These are phyloP conservation scores for Gallinago jamesoni DNA, from an alignment of 2,113 vertebrate species.

Conservation along the genomic window DNA sequence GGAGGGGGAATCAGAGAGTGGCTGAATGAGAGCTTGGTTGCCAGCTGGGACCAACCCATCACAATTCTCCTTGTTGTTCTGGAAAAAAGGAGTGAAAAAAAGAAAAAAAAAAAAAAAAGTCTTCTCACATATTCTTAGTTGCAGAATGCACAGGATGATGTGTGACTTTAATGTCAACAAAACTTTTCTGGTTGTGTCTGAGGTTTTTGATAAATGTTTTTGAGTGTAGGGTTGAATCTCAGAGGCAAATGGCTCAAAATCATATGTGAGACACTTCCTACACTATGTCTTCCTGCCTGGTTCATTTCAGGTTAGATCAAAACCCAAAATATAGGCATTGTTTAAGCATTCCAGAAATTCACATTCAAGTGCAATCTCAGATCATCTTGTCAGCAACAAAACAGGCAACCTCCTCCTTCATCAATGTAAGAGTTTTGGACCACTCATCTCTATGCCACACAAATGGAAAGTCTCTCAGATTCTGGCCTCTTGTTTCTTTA, in stretches of 20 bases:
- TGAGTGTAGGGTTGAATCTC: neutral
- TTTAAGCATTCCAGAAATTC: neutral
- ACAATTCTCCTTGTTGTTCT: neutral
- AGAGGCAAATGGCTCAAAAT: neutral
- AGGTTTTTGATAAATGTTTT: neutral
- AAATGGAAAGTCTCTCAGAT: neutral
- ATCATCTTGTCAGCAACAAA: neutral
- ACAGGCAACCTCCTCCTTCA: neutral
- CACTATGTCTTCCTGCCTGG: neutral
- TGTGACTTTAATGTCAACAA: neutral
- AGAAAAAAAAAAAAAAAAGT: neutral
- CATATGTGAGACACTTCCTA: neutral
- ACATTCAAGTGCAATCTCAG: neutral
- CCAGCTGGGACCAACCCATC: neutral
- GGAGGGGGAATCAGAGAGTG: neutral
- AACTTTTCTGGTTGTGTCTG: neutral
- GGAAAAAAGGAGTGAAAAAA: neutral
- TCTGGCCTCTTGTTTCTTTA: neutral
- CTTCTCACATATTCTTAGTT: neutral
- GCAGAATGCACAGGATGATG: fast-evolving
- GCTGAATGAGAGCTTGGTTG: neutral
- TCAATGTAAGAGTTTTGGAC: neutral
- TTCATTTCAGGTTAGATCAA: neutral
- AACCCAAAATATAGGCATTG: neutral
- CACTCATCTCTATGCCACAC: neutral